Percentiles rank a stretch among this genome's conserved stretches.
These are phyloP conservation scores for Scomber colias DNA, from an alignment of 2,113 vertebrate species.

Conservation along the genomic window DNA sequence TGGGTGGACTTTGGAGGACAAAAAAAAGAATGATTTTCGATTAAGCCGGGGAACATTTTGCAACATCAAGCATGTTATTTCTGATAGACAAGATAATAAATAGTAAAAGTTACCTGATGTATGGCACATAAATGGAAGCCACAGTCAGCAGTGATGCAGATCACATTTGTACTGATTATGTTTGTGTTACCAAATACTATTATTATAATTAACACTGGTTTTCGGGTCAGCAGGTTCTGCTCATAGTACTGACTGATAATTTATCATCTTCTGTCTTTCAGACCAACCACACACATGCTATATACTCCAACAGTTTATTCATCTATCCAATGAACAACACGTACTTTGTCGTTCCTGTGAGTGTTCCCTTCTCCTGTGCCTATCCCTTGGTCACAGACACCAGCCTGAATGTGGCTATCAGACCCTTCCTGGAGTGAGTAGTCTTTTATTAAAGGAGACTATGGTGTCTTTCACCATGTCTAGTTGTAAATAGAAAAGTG, in stretches of 20 bases:
- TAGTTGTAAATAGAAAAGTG: background rate
- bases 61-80: no score
- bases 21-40: no score
- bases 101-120: no score
- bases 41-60: fast-evolving
- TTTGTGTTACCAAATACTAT: no score
- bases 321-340: constrained; percentile 48
- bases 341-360: constrained; percentile 44
- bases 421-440: constrained; percentile 64
- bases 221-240: no score
- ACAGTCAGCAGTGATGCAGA: no score
- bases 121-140: no score
- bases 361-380: constrained; percentile 71
- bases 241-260: background rate
- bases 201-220: no score
- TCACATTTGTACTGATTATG: no score
- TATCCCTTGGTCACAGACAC: constrained; percentile 67
- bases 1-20: no score
- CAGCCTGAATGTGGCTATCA: constrained; percentile 53
- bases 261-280: constrained; percentile 49
- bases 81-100: no score
- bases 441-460: background rate
- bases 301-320: constrained; percentile 76
- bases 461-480: background rate
- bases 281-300: constrained; percentile 75